Evolutionary conservation across 2,797 vertebrate genomes (phyloP).

Genomic region (Gymnoscopelus braueri): DNA sequence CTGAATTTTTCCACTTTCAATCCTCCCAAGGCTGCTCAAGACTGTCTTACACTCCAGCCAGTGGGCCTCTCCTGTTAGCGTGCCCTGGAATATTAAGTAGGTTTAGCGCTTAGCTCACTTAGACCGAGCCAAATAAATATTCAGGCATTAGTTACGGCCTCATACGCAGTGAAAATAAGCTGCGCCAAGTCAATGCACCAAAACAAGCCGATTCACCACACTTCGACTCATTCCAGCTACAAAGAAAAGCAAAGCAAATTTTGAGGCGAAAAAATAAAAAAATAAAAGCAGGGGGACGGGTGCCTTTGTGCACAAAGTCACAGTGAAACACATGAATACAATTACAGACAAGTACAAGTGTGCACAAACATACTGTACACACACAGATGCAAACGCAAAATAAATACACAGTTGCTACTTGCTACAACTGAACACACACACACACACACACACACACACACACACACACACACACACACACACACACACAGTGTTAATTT

Average conservation of each 20-base stretch:
- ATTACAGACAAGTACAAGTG: background rate
- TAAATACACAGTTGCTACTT: background rate
- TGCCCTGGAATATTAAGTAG: constrained; percentile 68
- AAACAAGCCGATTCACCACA: constrained; percentile 76
- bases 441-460: constrained; percentile 15
- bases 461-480: constrained; percentile 15
- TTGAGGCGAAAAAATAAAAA: constrained; percentile 55
- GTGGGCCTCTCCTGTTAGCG: constrained; percentile 47
- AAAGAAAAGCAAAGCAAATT: constrained; percentile 55
- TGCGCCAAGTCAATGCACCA: constrained; percentile 64
- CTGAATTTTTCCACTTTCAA: constrained; percentile 34
- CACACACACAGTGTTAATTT: constrained; percentile 22
- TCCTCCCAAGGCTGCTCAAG: constrained; percentile 48
- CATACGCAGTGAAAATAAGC: constrained; percentile 69
- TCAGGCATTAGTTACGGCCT: constrained; percentile 79
- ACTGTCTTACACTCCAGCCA: constrained; percentile 36
- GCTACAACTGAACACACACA: constrained; percentile 10
- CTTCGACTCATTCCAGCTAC: constrained; percentile 52
- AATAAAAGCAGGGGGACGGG: constrained; percentile 27
- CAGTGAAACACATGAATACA: constrained; percentile 40
- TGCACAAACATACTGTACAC: background rate
- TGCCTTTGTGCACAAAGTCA: constrained; percentile 34
- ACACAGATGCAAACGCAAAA: constrained; percentile 6
- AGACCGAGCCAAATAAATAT: constrained; percentile 76
- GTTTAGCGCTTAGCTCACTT: constrained; percentile 68